Base-by-base conservation (phyloP, 2,888 invertebrate genomes). In the Mactromeris polynyma region DNA sequence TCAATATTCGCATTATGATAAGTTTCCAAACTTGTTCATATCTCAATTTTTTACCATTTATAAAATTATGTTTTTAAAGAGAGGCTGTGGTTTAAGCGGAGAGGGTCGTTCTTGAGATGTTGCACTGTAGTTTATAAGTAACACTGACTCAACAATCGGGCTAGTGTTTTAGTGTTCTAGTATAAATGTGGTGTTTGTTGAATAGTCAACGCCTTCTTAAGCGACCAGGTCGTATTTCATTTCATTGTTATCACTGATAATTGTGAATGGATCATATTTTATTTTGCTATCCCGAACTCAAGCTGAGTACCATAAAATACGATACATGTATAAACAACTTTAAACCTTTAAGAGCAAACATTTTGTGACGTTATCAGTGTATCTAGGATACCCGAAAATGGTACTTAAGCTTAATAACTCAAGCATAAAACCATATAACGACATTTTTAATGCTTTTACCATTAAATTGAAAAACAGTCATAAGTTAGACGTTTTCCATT, bases 251-350 rank as follows among this genome's bases (percentile, higher is more conserved):
- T 64, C n/a, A 26, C 58, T 7, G 26, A 9, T 64, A 26, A 64
- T 58, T 9, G 58, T 64, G 26, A 26, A 64, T 64, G 17, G 46
- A 64, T 64, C 58, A 64, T 64, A 64, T 64, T 58, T 64, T 64
- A 64, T 64, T 64, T 64, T 64, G 9, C 58, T 64, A 9, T 64
- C 58, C 58, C 26, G 11, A 64, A n/a, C 58, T 26, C 26, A 26
- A n/a, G 58, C 58, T 64, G 58, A 64, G 26, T 64, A 64, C 58
- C 58, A 64, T 64, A 64, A 64, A 64, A n/a, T 64, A 64, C 58
- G 26, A 64, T 26, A 64, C 58, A 64, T 64, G n/a, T 26, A 64
- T 64, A 26, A 26, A 26, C n/a, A 58, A 64, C 7, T 64, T n/a
- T 64, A 26, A 64, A 64, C 26, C 58, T 26, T 26, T 58, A 26